Base-by-base conservation (phyloP, 2,888 invertebrate species). In the Drymonia ruficornis region DNA sequence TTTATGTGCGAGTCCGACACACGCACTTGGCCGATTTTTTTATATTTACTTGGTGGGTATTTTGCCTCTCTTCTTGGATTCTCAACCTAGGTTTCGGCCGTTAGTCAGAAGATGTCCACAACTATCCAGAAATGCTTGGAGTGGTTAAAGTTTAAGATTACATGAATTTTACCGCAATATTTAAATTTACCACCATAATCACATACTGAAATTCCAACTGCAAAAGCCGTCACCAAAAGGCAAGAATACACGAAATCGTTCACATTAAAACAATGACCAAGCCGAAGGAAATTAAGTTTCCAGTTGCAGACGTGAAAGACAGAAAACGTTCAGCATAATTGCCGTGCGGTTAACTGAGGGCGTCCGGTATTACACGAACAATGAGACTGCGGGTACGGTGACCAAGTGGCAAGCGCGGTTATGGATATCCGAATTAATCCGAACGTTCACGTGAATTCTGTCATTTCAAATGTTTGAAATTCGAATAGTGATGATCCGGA, bases 251-350 rank as follows among this genome's bases (percentile, higher is more conserved):
- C 56, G 53, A 65, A 59, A 70, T 70, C 61, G 52, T 59, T 69
- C 59, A 63, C 63, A 66, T 59, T 62, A 59, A 67, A 68, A 73
- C 72, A 76, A 77, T 72, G 68, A 67, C 70, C 67, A 71, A 73
- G 69, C 68, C 59, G 64, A 64, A 70, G 72, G 67, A 76, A 76
- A 76, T 77, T 76, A 77, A 77, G 73, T 75, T 76, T 67, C 67
- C 65, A 75, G 59, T 65, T 51, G 70, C 70, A 70, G 67, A 70
- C 66, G 68, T 72, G 70, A 73, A 72, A 72, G 70, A 72, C 72
- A 73, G 76, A 73, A 65, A 70, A 68, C 67, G 66, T 64, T 69
- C 63, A 63, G 71, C 65, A 67, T 77, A 77, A 77, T 77, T 78
- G 70, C 70, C 74, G 67, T 68, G 70, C 64, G 71, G 74, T 69